Evolutionary conservation across 2,797 vertebrate species (phyloP).

Genomic region (Rhinatrema bivittatum): DNA sequence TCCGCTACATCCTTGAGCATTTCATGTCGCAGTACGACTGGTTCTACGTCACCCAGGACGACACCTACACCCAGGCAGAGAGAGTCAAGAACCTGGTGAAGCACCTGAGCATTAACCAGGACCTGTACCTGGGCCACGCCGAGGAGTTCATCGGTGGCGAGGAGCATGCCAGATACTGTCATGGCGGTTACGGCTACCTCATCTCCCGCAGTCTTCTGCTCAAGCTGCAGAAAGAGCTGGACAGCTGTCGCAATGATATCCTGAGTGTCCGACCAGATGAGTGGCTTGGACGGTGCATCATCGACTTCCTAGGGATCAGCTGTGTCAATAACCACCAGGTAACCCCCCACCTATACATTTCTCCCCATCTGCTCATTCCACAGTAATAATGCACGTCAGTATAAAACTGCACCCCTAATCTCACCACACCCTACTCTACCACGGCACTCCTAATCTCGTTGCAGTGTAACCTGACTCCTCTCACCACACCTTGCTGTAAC

Average conservation of each 20-base stretch:
- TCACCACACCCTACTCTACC: no score
- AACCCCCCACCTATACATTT: no score
- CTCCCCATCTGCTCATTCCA: no score
- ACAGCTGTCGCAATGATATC: slow-evolving; percentile 90
- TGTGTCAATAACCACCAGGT: slow-evolving; percentile 87
- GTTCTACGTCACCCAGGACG: slow-evolving; percentile 92
- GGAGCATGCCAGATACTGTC: slow-evolving; percentile 85
- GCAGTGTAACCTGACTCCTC: no score
- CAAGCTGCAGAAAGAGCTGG: slow-evolving; percentile 77
- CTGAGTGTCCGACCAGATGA: slow-evolving; percentile 90
- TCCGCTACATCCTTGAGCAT: slow-evolving; percentile 82
- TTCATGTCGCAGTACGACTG: slow-evolving; percentile 88
- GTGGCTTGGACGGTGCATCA: slow-evolving; percentile 95
- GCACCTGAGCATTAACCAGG: slow-evolving; percentile 83
- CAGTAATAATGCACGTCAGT: no score
- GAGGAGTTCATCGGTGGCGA: slow-evolving; percentile 93
- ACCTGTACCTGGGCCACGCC: slow-evolving; percentile 84
- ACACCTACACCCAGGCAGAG: slow-evolving; percentile 84
- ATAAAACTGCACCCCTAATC: no score
- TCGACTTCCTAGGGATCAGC: slow-evolving; percentile 83
- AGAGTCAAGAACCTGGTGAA: slow-evolving; percentile 77
- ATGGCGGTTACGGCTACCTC: slow-evolving; percentile 89
- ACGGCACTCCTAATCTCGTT: no score
- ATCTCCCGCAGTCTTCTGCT: slow-evolving; percentile 85
- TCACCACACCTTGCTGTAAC: no score